phyloP scores from a whole-genome alignment of 1,140 invertebrate species.

The Neuroterus valhalla region DNA sequence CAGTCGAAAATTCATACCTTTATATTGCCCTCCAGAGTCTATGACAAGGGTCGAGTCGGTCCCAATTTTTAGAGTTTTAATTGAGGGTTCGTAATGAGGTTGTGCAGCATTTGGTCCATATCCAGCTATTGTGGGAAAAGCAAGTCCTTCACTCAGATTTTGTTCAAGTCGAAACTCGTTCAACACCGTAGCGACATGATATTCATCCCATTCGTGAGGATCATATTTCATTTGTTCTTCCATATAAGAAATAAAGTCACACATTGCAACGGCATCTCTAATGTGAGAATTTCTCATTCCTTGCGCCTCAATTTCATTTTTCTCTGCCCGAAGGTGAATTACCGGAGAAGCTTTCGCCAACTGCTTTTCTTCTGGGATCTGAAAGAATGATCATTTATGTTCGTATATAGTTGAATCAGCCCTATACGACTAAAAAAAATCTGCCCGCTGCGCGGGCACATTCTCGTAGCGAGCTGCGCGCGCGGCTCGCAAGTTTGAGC shows the following conservation, averaged over 20 bases:
- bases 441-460: too few relatives aligned
- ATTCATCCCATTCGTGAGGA: conserved; percentile 79
- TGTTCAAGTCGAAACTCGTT: conserved; percentile 83
- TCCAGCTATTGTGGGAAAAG: conserved; percentile 92
- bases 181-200: conserved; percentile 80
- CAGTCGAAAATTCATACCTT: conserved; percentile 75
- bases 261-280: conserved; percentile 91
- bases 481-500: too few relatives aligned
- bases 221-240: conserved; percentile 78
- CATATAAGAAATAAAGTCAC: conserved; percentile 91
- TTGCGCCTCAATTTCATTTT: conserved; percentile 88
- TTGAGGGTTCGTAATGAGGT: conserved; percentile 91
- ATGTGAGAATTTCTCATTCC: conserved; percentile 93
- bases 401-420: too few relatives aligned
- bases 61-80: conserved; percentile 84
- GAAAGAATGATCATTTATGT: conserved; percentile 34
- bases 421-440: too few relatives aligned
- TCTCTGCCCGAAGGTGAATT: conserved; percentile 87
- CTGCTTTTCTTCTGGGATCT: conserved; percentile 76
- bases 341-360: conserved; percentile 83
- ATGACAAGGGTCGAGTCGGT: conserved; percentile 81
- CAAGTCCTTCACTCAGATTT: conserved; percentile 80
- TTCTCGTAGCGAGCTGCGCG: too few relatives aligned
- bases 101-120: conserved; percentile 92
- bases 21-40: conserved; percentile 85